Base-by-base conservation (phyloP, 2,888 invertebrate genomes). In the Thumatha senex region DNA sequence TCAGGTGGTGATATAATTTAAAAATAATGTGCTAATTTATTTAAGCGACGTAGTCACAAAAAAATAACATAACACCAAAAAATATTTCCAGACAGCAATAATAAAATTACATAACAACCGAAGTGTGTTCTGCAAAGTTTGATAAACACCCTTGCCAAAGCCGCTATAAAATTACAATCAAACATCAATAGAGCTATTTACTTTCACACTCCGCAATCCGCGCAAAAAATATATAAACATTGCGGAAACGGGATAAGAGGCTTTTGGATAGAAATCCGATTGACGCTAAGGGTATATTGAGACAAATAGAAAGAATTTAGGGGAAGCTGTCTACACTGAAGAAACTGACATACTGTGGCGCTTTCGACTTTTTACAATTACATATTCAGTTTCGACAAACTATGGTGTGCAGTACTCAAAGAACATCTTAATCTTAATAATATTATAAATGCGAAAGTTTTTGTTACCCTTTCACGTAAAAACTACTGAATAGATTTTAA, bases 301-400 rank as follows among this genome's bases (percentile, higher is more conserved):
- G 73, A 79, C 81, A 80, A 76, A 71, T 70, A 72, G 61, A 63
- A 70, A 61, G 76, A 77, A 81, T 78, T 75, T 74, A 64, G 70
- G 58, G 60, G 59, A 70, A 67, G 61, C 72, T 64, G 65, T 58
- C 70, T 55, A 58, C 46, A 52, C 52, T 41, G 48, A 15, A 61
- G 58, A 63, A 65, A 69, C 67, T 61, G 58, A 54, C 53, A 42
- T 58, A 54, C 49, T 40, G 54, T 51, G 33, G n/a, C n/a, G n/a
- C n/a, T n/a, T n/a, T n/a, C n/a, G n/a, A n/a, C 49, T 58, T 61
- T 53, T 41, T 42, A 45, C 51, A 46, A 59, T 61, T 67, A 61
- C 45, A 52, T 59, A 58, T 51, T 69, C 54, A n/a, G 18, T 42
- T 30, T 39, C 41, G 41, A 10, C n/a, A n/a, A 38, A 31, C 40